These are phyloP conservation scores for Pterocles burchelli DNA, from an alignment of 2,113 vertebrate species.

Conservation along the genomic window DNA sequence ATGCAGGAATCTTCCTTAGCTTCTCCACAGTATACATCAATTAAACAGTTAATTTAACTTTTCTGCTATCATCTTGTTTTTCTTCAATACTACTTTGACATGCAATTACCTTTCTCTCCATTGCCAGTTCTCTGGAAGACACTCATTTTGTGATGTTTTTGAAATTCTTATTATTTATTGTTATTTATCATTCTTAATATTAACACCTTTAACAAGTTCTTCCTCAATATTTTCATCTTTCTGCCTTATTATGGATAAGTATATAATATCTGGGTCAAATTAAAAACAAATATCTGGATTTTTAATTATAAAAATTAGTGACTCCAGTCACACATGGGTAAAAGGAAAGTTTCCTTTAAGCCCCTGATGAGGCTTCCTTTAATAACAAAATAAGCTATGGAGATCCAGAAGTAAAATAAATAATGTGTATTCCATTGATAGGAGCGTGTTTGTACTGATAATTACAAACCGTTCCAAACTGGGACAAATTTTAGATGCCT, in stretches of 20 bases:
- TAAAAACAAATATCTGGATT: background rate
- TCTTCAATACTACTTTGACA: background rate
- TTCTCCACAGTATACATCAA: background rate
- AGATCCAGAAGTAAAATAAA: background rate
- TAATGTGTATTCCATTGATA: background rate
- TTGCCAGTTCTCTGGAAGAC: background rate
- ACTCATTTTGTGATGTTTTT: rapidly evolving
- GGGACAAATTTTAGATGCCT: background rate
- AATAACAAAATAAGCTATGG: background rate
- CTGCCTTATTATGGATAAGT: background rate
- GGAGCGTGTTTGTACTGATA: background rate
- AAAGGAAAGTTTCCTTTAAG: background rate
- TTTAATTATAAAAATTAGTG: background rate
- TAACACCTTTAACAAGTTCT: background rate
- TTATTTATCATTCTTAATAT: background rate
- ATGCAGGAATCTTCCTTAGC: background rate
- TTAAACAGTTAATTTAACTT: background rate
- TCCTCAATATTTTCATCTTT: background rate
- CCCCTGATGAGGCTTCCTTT: background rate
- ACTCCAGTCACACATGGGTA: background rate
- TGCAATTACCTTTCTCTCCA: background rate
- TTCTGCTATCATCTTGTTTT: background rate
- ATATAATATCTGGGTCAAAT: background rate
- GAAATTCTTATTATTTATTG: background rate
- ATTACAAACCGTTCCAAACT: background rate